A percentile compares a stretch with the other conserved stretches of the same genome.
phyloP scores from a whole-genome alignment of 2,888 invertebrate species.

The Hetaerina titia region DNA sequence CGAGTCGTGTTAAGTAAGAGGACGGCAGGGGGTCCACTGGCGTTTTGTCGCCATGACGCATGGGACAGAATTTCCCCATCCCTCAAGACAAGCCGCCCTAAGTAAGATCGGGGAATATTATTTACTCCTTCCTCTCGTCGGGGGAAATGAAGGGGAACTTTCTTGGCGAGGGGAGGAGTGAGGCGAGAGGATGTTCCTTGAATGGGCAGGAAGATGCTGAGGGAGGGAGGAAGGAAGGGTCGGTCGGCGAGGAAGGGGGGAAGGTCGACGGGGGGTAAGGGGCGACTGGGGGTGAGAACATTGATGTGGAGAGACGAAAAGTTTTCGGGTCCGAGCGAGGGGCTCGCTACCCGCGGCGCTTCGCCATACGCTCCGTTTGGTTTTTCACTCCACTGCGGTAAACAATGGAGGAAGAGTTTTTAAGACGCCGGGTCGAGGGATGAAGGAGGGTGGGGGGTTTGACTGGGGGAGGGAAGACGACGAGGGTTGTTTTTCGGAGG shows the following conservation, averaged over 20 bases:
- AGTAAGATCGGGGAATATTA: constrained; percentile 31
- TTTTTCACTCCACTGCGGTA: constrained; percentile 53
- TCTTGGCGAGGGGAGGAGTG: not conserved
- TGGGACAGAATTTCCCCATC: constrained; percentile 21
- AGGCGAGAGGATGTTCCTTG: not conserved
- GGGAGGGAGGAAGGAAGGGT: not conserved
- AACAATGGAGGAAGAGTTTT: constrained; percentile 55
- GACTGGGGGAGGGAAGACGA: not conserved
- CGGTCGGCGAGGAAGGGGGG: not conserved
- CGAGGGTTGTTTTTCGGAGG: not conserved
- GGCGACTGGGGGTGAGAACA: not conserved
- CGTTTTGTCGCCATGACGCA: constrained; percentile 44
- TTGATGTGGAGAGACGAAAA: not conserved
- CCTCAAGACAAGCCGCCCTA: constrained; percentile 10
- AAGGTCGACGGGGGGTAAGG: not conserved
- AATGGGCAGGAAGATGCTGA: not conserved
- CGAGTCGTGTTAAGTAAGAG: not conserved
- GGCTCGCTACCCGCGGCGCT: not conserved
- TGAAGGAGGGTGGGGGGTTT: not conserved
- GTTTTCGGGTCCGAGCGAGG: constrained; percentile 3
- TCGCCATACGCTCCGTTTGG: constrained; percentile 52
- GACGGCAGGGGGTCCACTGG: not conserved
- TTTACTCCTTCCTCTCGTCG: constrained; percentile 40
- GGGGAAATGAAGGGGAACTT: constrained; percentile 27
- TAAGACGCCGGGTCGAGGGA: not conserved